Base-by-base conservation (phyloP, 2,888 invertebrate species). In the Tinea pellionella region DNA sequence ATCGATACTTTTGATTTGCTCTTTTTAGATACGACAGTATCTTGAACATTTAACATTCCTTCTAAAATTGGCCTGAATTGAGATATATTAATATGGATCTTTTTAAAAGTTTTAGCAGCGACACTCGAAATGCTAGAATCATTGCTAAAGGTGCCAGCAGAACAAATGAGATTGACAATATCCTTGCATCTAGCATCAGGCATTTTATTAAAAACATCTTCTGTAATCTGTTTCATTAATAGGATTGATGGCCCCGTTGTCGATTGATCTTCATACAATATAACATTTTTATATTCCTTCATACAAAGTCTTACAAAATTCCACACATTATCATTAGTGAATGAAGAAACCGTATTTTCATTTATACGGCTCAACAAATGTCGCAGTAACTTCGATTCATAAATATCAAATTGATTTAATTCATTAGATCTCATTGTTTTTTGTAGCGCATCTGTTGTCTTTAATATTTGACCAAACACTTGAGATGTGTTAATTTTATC, bases 61-160 rank as follows among this genome's bases (percentile, higher is more conserved):
- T 82, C 75, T 8, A 94, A 75, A 64, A 92, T 89, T 0, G 88
- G 75, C 12, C 89, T 80, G 16, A 94, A 83, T 19, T 92, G 82
- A 18, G 82, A 71, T 7, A 92, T 90, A 62, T 92, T 88, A 9
- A 95, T 74, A 62, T 88, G 83, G 13, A 94, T 90, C 65, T 89
- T 90, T 67, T 92, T 92, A 65, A 94, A 89, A 1, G 91, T 78
- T 66, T 89, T 91, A 9, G 89, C 89, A 0, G 91, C 91, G 0
- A 88, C 83, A 59, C 91, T 84, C 11, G 90, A 85, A 59, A 92
- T 87, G 41, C 87, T 83, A 6, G 91, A 88, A 68, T 90, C 90
- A 62, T 89, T 89, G 11, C 91, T 88, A 12, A 80, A 77, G 0
- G 91, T 86, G 0, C 90, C 88, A 19, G 89, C 87, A 64, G 85